Conservation (phyloP, 2,113 vertebrate genomes). For the Nothobranchius furzeri region DNA sequence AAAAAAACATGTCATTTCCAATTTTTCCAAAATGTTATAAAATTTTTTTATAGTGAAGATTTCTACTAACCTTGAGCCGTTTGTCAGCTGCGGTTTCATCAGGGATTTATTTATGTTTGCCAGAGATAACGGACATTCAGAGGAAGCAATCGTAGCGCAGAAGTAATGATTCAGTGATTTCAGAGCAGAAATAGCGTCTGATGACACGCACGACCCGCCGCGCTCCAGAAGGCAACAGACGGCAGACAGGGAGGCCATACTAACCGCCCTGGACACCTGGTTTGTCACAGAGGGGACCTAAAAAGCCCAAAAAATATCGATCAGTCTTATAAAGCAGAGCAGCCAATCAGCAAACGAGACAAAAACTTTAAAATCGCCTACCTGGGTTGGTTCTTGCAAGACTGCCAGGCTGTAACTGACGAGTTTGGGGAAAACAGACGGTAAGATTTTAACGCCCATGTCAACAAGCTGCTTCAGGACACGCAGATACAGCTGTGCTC, state of each 20-base stretch:
- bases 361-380: slow-evolving; percentile 49
- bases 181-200: slow-evolving; percentile 68
- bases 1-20: too few species aligned
- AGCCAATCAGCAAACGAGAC: background rate
- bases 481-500: slow-evolving; percentile 85
- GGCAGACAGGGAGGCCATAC: slow-evolving; percentile 84
- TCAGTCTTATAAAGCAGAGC: background rate
- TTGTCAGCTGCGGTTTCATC: slow-evolving; percentile 79
- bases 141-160: slow-evolving; percentile 37
- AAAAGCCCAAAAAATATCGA: slow-evolving; percentile 15
- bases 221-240: slow-evolving; percentile 78
- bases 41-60: background rate
- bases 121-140: slow-evolving; percentile 46
- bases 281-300: slow-evolving; percentile 77
- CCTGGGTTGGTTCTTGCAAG: slow-evolving; percentile 79
- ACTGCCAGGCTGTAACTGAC: slow-evolving; percentile 73
- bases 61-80: slow-evolving; percentile 66
- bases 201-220: slow-evolving; percentile 37
- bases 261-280: slow-evolving; percentile 81
- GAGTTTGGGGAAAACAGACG: slow-evolving; percentile 78
- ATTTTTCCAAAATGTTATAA: background rate
- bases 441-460: slow-evolving; percentile 66
- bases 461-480: slow-evolving; percentile 80
- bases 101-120: slow-evolving; percentile 77
- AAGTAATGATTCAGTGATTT: slow-evolving; percentile 71